Evolutionary conservation across 2,113 vertebrate genomes (phyloP), one percentile per base, ranked within the genome.

Genomic region (Notothenia rossii): DNA sequence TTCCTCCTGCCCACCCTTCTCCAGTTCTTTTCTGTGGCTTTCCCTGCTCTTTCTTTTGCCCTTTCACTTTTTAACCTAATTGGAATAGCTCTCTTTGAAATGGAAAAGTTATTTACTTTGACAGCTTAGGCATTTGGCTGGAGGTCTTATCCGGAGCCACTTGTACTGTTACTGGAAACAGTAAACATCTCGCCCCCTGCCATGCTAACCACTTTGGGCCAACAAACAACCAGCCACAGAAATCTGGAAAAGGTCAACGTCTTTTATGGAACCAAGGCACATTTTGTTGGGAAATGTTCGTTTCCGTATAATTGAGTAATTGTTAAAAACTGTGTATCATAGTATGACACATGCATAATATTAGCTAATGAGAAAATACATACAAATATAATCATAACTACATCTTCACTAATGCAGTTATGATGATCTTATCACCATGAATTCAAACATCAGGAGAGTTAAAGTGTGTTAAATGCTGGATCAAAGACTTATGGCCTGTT

Each of bases 81-180:
- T 89, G 79, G 84, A 87, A 89, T 76, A 71, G 79, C 72, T 86
- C 84, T 85, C 89, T 91, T 93, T 89, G 89, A 93, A 91, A 93
- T 89, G 83, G 89, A 91, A 91, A 91, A 84, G 85, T 87, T 87
- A 90, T 93, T 90, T 90, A 88, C 88, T 89, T 81, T 90, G 91
- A 90, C 89, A 90, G 86, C 82, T 78, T 20, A 83, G 81, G 85
- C 87, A 79, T 91, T 93, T 90, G 86, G 87, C 78, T 75, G 66
- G 77, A 56, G 72, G 80, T 84, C 81, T 82, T 82, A 87, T 89
- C 89, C 79, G 77, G 84, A 90, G 84, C 87, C 77, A 79, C 81
- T 88, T 86, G 87, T 81, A 87, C 84, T 79, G 81, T 88, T 88
- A 72, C 82, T 85, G 82, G 82, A 90, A 90, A 88, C 80, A 82